These are phyloP conservation scores for Cynoglossus semilaevis DNA, from an alignment of 2,113 vertebrate genomes.

Conservation along the genomic window DNA sequence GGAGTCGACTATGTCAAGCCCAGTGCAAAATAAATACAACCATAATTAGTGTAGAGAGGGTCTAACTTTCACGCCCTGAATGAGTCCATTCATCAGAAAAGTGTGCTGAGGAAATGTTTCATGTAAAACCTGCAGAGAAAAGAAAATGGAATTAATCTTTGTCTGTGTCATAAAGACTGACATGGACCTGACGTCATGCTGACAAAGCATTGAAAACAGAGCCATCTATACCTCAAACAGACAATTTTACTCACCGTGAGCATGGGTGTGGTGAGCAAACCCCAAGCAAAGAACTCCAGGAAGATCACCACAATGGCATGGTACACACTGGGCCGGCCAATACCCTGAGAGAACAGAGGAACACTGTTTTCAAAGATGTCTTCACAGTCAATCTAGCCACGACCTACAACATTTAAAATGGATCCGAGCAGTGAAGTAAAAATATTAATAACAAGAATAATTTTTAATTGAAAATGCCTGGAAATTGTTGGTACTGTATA, in stretches of 20 bases:
- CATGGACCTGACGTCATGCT: background rate
- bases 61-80: constrained; percentile 96
- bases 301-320: constrained; percentile 94
- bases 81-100: constrained; percentile 96
- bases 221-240: background rate
- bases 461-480: too few species aligned
- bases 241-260: constrained; percentile 82
- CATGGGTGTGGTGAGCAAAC: constrained; percentile 93
- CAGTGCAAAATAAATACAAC: background rate
- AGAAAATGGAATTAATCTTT: background rate
- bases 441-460: too few species aligned
- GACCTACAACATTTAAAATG: too few species aligned
- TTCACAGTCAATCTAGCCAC: too few species aligned
- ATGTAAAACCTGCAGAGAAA: constrained; percentile 82
- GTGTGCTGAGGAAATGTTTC: constrained; percentile 94
- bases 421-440: too few species aligned
- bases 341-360: constrained; percentile 73
- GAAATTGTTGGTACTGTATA: too few species aligned
- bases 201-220: too few species aligned
- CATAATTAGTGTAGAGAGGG: background rate
- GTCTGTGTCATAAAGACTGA: background rate
- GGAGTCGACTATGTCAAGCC: too few species aligned
- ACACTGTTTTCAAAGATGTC: background rate
- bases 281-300: constrained; percentile 97
- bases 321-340: constrained; percentile 86